Base-by-base conservation (phyloP, 2,113 vertebrate genomes). In the Chaetura pelagica region DNA sequence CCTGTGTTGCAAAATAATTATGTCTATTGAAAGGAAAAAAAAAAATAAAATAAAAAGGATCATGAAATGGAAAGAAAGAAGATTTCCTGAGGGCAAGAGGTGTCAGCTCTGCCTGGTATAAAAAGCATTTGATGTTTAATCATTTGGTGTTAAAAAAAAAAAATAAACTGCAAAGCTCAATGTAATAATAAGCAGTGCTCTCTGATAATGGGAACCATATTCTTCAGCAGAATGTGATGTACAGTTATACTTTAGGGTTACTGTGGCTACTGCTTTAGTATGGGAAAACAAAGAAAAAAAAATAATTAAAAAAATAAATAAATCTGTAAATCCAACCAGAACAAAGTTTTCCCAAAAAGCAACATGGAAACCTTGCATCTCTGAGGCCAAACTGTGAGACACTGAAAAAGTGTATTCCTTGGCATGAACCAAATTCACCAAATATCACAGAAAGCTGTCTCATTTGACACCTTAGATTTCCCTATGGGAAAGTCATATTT, bases 121-220 rank as follows among this genome's bases (percentile, higher is more conserved):
- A 91, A 87, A 74, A 49, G 48, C 10, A 52, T 40, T 81, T 87
- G 20, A 78, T 61, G 20, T 35, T 10, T 20, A 42, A 74, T 82
- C 6, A 63, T 84, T 73, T 38, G 26, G n/a, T 62, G 18, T 22
- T 7, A 42, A 62, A 54, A 54, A 35, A 59, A 18, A 12, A n/a
- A 6, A 29, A 23, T n/a, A 30, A 55, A 42, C 38, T 79, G 26
- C 46, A 57, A 77, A 94, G 17, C 14, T 11, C 27, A 24, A 9
- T 18, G n/a, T 19, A 74, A 61, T 63, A 89, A 85, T 80, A 88
- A 77, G 75, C 87, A 84, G 32, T 51, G 9, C 19, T 80, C 26
- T 66, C 27, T 48, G 73, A 80, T 80, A 94, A 94, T 92, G 63
- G 72, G 93, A 96, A 88, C 72, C 73, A 81, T 27, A 84, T 63